Base-by-base conservation (phyloP, 2,797 vertebrate species). In the Alcedo quadribrachys region DNA sequence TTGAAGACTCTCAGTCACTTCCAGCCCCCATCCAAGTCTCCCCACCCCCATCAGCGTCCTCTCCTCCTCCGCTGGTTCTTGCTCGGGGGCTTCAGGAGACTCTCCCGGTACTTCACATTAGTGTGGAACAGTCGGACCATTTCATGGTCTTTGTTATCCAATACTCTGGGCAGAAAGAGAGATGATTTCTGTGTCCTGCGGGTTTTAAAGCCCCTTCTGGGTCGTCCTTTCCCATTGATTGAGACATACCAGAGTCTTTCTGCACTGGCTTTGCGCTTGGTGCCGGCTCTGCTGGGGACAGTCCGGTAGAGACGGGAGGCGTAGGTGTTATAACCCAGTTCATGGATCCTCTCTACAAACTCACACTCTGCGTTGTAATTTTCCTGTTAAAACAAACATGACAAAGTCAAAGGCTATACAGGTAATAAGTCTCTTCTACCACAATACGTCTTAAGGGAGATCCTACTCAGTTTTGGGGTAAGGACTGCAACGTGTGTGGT, bases 241-340 rank as follows among this genome's bases (percentile, higher is more conserved):
- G 99, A 99, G 96, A 99, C 98, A 20, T 99, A 99, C 99, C 99
- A 99, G 93, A 98, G 98, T 93, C 98, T 98, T 89, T 98, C 98
- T 0, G 98, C 97, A 3, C 98, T 96, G 58, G 98, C 98, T 15
- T 98, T 97, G 66, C 97, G 97, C 94, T 96, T 97, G 95, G 73
- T 70, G 42, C 96, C 97, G 2, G 92, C 45, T 18, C 95, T 61
- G 33, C 95, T 96, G 73, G 98, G 98, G 61, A 98, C 97, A 2
- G 98, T 98, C 50, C 98, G 97, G 95, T 99, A 98, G 93, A 98
- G 98, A 16, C 98, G 98, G 5, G 99, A 99, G 0, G 99, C 98
- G 0, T 99, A 99, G 0, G 99, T 99, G 97, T 99, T 99, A 92
- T 99, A 99, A 16, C 99, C 99, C 88, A 99, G 71, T 90, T 99